Evolutionary conservation across 2,888 invertebrate genomes (phyloP), one percentile per base, ranked within the genome.

Genomic region (Eristalinus sepulchralis): DNA sequence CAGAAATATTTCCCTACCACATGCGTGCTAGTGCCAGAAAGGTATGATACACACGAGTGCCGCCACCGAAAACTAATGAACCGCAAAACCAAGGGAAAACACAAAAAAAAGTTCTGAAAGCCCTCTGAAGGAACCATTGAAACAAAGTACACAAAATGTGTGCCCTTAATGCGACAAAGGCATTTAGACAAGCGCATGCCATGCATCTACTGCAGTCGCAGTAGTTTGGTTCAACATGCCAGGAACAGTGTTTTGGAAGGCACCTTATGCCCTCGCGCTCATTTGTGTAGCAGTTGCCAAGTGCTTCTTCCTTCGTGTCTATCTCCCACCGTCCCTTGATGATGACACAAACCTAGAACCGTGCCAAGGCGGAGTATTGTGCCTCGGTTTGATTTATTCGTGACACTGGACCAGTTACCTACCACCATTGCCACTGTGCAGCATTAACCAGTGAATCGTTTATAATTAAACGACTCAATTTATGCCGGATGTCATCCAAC

Each of bases 381-480:
- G 75, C 75, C 53, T 59, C 60, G 66, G 76, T 72, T 85, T 85
- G 85, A 85, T 85, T 85, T 85, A 85, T 85, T 77, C 76, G 80
- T 80, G 84, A 34, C 81, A 85, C 63, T 77, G 72, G 77, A 73
- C 85, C 68, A 81, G 72, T 77, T 70, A 72, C 76, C 72, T 64
- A 11, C 73, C 27, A 47, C n/a, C 9, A 63, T 17, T 63, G 39
- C 60, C 62, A 33, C 72, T 47, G 60, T 64, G 17, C 6, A 55
- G 62, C 62, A 80, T 72, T 34, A 20, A 66, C 81, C 80, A 81
- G 71, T 77, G 81, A 77, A 53, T 63, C 81, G 81, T 81, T 85
- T 85, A 85, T 85, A 85, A 85, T 85, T 85, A 85, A 85, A 85
- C 85, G 85, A 77, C 81, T 85, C 85, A 85, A 85, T 85, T 85